These are phyloP conservation scores for Prunella himalayana DNA, from an alignment of 2,113 vertebrate genomes.

Conservation along the genomic window DNA sequence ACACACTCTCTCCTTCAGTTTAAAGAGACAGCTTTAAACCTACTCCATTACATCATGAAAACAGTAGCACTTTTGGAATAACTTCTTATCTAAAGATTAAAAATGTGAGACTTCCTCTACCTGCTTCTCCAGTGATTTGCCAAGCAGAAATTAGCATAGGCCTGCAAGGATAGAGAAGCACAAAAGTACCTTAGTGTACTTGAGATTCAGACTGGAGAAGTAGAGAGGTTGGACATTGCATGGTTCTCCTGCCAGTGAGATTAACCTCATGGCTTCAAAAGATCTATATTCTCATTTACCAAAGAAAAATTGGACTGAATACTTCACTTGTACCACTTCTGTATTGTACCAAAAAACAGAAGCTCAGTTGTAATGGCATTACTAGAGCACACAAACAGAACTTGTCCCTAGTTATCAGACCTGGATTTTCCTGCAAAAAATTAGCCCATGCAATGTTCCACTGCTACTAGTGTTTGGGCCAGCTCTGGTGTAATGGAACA, in stretches of 20 bases:
- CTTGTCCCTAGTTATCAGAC: not conserved
- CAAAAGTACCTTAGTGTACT: not conserved
- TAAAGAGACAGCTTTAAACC: not conserved
- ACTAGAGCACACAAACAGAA: not conserved
- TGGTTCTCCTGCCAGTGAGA: not conserved
- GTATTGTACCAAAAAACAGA: not conserved
- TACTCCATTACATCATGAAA: not conserved
- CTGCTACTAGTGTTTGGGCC: not conserved
- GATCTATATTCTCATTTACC: not conserved
- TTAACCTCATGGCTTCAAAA: not conserved
- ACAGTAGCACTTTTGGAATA: not conserved
- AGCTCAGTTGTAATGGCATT: not conserved
- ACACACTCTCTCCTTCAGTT: not conserved
- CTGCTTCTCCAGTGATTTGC: not conserved
- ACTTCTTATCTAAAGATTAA: not conserved
- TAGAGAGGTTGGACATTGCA: not conserved
- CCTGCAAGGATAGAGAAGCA: not conserved
- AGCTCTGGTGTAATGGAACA: not conserved
- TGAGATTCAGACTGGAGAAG: not conserved
- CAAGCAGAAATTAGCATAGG: not conserved
- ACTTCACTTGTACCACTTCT: not conserved
- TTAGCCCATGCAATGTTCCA: not conserved
- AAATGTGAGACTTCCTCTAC: not conserved
- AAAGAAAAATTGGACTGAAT: not conserved
- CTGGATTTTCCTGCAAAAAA: not conserved